phyloP scores from a whole-genome alignment of 2,113 vertebrate genomes.

The Enhydra lutris region DNA sequence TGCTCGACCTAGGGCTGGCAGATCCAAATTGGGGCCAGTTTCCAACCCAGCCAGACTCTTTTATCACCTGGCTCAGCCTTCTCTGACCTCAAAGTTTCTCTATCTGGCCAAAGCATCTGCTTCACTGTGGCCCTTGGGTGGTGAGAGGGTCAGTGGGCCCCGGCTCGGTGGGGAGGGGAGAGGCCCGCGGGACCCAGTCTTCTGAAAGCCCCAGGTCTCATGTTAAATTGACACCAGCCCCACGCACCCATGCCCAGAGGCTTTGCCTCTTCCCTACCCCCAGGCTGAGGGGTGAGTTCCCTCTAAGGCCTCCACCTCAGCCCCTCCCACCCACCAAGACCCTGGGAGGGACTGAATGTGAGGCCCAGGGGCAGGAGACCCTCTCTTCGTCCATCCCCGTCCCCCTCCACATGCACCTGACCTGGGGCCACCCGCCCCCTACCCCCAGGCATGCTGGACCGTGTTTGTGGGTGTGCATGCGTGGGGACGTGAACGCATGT shows the following conservation, averaged over 20 bases:
- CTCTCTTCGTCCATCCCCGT: background rate
- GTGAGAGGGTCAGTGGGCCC: background rate
- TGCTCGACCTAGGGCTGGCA: background rate
- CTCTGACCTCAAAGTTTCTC: background rate
- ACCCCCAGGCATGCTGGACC: background rate
- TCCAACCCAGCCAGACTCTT: background rate
- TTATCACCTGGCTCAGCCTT: no score
- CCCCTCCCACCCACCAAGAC: background rate
- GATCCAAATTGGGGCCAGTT: background rate
- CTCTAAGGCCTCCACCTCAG: no score
- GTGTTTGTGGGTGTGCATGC: background rate
- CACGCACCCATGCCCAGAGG: background rate
- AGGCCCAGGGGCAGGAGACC: conserved; percentile 46
- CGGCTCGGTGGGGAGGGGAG: no score
- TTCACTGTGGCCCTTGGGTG: background rate
- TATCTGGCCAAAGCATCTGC: background rate
- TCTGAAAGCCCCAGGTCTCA: background rate
- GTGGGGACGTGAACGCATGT: background rate
- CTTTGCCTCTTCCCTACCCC: background rate
- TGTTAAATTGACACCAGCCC: no score
- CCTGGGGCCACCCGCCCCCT: no score
- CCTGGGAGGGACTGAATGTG: background rate
- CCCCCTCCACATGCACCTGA: background rate
- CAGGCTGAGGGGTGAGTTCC: background rate
- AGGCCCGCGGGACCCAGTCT: background rate